phyloP scores from a whole-genome alignment of 2,888 invertebrate species.

The Cephus pygmeus region DNA sequence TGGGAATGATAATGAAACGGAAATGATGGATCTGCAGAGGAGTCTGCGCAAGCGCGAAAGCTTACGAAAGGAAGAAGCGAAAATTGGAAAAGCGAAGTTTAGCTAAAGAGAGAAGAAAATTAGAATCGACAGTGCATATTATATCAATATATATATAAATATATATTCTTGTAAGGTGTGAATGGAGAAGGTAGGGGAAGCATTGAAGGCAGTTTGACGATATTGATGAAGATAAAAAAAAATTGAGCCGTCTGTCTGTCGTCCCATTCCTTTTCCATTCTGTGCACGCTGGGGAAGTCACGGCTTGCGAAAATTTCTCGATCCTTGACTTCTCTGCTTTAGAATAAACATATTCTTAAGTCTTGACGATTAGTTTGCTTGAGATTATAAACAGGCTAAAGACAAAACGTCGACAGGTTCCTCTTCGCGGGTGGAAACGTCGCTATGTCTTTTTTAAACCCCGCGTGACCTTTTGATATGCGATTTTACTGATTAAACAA shows the following conservation, averaged over 20 bases:
- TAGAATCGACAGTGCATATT: constrained; percentile 35
- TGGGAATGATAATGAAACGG: not conserved
- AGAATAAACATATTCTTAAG: not conserved
- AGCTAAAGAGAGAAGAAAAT: constrained; percentile 18
- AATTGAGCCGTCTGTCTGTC: not conserved
- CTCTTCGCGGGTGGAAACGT: not conserved
- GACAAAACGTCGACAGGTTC: not conserved
- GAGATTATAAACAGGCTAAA: not conserved
- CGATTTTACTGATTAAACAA: constrained; percentile 3
- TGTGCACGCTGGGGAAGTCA: not conserved
- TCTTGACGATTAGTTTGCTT: not conserved
- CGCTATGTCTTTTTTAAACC: not conserved
- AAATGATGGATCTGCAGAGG: not conserved
- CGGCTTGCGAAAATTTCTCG: not conserved
- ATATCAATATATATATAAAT: constrained; percentile 26
- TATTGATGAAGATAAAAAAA: not conserved
- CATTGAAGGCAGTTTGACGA: constrained; percentile 18
- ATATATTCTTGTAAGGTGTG: constrained; percentile 42
- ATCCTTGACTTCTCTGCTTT: not conserved
- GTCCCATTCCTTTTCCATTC: constrained; percentile 1
- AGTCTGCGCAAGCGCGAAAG: not conserved
- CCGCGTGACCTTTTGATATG: not conserved
- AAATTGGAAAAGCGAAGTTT: constrained; percentile 14
- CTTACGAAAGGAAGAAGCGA: constrained; percentile 14
- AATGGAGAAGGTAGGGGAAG: constrained; percentile 14